Evolutionary conservation across 2,113 vertebrate species (phyloP).

Genomic region (Micronycteris hirsuta): DNA sequence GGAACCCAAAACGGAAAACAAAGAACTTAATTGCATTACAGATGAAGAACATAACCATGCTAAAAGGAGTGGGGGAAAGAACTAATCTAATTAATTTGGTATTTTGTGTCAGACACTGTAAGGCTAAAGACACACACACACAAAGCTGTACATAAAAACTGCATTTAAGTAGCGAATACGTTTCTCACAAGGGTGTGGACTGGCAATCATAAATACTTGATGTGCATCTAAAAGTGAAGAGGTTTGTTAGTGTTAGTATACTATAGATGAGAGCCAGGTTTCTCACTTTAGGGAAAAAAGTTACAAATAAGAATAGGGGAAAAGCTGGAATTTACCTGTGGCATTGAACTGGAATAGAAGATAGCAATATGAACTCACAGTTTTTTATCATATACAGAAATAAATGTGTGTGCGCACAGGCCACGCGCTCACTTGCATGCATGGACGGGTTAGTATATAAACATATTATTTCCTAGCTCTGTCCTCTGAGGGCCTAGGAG

Average conservation of each 20-base stretch:
- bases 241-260: neutral
- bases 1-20: constrained; percentile 13
- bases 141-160: neutral
- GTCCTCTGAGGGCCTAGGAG: neutral
- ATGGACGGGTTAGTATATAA: neutral
- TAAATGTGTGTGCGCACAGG: neutral
- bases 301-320: neutral
- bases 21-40: neutral
- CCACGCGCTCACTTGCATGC: neutral
- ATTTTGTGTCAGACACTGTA: neutral
- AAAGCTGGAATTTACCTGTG: neutral
- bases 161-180: neutral
- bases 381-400: neutral
- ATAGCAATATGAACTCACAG: neutral
- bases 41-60: neutral
- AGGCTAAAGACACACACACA: neutral
- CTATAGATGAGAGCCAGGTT: neutral
- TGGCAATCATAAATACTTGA: neutral
- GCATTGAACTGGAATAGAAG: neutral
- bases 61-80: constrained; percentile 6
- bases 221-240: neutral
- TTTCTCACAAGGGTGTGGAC: neutral
- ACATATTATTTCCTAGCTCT: neutral
- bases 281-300: neutral
- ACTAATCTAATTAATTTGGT: neutral